Conservation (phyloP, 2,888 invertebrate species). For the Sesia apiformis region DNA sequence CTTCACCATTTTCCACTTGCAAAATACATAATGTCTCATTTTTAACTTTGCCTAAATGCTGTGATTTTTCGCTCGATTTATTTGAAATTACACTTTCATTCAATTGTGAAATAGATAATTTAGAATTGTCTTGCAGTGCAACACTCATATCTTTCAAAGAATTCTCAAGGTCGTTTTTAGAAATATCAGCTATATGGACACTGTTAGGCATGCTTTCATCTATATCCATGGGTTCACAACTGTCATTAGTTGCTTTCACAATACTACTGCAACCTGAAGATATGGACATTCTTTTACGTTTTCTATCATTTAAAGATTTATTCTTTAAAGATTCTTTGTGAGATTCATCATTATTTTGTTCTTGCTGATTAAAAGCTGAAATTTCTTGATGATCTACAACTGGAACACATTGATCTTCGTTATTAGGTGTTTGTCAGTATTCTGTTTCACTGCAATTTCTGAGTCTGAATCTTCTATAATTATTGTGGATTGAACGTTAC, state of each 20-base stretch:
- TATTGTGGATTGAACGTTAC: slow-evolving; percentile 26
- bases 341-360: too few species aligned
- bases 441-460: slow-evolving; percentile 18
- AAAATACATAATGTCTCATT: too few species aligned
- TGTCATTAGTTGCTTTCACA: slow-evolving; percentile 24
- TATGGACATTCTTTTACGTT: too few species aligned
- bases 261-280: too few species aligned
- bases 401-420: slow-evolving; percentile 57
- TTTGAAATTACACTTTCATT: too few species aligned
- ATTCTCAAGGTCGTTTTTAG: too few species aligned
- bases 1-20: too few species aligned
- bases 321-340: too few species aligned
- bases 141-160: not conserved
- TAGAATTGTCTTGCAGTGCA: too few species aligned
- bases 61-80: too few species aligned
- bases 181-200: slow-evolving; percentile 15
- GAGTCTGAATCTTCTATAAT: slow-evolving; percentile 50
- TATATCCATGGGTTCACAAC: slow-evolving; percentile 63
- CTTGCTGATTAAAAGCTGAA: slow-evolving; percentile 8
- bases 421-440: slow-evolving; percentile 17
- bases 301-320: too few species aligned
- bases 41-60: too few species aligned
- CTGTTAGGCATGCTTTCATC: slow-evolving; percentile 51
- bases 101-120: slow-evolving; percentile 2
- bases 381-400: slow-evolving; percentile 27